Conservation (phyloP, 2,797 vertebrate genomes). For the Gadopsis bispinosus region DNA sequence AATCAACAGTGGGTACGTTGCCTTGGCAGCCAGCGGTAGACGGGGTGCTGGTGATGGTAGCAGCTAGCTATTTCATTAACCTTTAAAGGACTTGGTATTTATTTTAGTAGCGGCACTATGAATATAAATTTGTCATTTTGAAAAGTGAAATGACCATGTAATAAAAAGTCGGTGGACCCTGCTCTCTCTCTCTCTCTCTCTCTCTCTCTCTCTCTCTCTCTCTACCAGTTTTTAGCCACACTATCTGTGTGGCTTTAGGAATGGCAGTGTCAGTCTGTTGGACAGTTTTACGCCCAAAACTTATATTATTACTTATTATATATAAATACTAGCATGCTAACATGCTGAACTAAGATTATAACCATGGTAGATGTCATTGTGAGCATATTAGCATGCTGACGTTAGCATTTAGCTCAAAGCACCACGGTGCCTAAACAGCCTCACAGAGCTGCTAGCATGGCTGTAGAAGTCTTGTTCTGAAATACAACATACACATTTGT, state of each 20-base stretch:
- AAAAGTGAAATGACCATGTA: slow-evolving; percentile 72
- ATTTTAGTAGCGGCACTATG: slow-evolving; percentile 76
- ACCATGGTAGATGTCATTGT: background rate
- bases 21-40: slow-evolving; percentile 73
- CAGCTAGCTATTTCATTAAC: slow-evolving; percentile 82
- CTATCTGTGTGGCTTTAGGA: background rate
- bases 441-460: no score
- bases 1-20: slow-evolving; percentile 76
- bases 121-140: slow-evolving; percentile 77
- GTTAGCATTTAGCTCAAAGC: background rate
- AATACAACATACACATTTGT: background rate
- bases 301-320: no score
- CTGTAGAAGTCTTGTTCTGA: background rate
- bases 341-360: background rate
- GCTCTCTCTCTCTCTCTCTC: slow-evolving; percentile 27
- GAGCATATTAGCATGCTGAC: background rate
- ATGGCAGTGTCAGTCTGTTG: background rate
- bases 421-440: no score
- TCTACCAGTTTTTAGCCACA: background rate
- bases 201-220: background rate
- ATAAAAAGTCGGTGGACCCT: slow-evolving; percentile 59
- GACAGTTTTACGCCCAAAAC: background rate
- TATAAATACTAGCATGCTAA: background rate
- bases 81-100: slow-evolving; percentile 82
- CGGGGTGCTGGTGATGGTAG: slow-evolving; percentile 40